Base-by-base conservation (phyloP, 1,140 invertebrate genomes). In the Lasioglossum baleicum region DNA sequence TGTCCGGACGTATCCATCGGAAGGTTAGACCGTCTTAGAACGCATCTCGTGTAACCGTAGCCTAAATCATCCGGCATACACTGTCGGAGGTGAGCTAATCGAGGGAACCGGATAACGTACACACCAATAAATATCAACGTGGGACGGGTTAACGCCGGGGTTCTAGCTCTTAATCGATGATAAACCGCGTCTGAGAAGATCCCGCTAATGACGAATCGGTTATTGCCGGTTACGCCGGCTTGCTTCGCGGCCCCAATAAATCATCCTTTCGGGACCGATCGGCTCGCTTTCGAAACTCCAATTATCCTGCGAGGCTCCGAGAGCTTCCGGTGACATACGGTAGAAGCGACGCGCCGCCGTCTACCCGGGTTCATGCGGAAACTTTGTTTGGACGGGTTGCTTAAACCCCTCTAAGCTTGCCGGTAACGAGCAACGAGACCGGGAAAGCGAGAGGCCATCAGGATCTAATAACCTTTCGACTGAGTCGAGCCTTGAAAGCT, bases 401-500 rank as follows among this genome's bases (percentile, higher is more conserved):
- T 74, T 67, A 56, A 83, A 74, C n/a, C 81, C 64, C 58, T 26
- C 69, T 82, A 80, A 87, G 73, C 80, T 73, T 26, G 20, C 69
- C 56, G 74, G 71, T 83, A 87, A 87, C 65, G 78, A 87, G 80
- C 56, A 82, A 40, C 48, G 44, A 17, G 68, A 20, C 7, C 56
- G 56, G 56, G 56, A 58, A 75, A 72, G 65, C 64, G 76, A 17
- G 63, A 61, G 75, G 63, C 79, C 83, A 75, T 87, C 80, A 81
- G 69, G 65, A 87, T 85, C 76, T 85, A 87, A 87, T 87, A 87
- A 84, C 74, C 75, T 80, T 79, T 85, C 63, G 42, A 60, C 65
- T 63, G 65, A 56, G 26, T 74, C 61, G 51, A 51, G 56, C 17
- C 69, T 35, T 42, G 56, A 26, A 74, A 69, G 66, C 70, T 72